Base-by-base conservation (phyloP, 2,888 invertebrate genomes). In the Cryptocheilus praepositus region DNA sequence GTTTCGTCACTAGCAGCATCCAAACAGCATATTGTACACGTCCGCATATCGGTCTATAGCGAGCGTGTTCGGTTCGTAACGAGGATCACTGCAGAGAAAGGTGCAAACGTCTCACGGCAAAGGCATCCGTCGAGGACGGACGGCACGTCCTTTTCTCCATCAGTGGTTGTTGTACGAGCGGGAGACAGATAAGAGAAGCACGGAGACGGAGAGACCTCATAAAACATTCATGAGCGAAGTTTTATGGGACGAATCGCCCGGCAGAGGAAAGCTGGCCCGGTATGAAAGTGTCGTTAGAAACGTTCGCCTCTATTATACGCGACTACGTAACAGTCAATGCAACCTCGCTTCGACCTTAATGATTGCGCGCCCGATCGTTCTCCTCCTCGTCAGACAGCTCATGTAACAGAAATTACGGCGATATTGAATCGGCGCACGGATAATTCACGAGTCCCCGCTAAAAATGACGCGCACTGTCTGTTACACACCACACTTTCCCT, bases 151-250 rank as follows among this genome's bases (percentile, higher is more conserved):
- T 36, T 11, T 36, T 36, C 13, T 11, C 11, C 13, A 5, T 11
- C 16, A 28, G 15, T n/a, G 16, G 43, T 28, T n/a, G 28, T n/a
- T 15, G 28, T 7, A 52, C 13, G 44, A 2, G 44, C 15, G 16
- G 15, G 56, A 28, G 16, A 28, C 15, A 28, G 28, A 36, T 18
- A 18, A 44, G 44, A 16, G 54, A 13, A 54, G 25, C n/a, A 21
- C 54, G 25, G 5, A n/a, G 61, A 58, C 61, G 58, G 53, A 43
- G 72, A 70, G 66, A 54, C 45, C 63, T 77, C 67, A 72, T 72
- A 67, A 80, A 79, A 77, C 68, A 82, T 79, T 79, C 76, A 74
- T 66, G 74, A 76, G 46, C 45, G 63, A 67, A 62, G 60, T 62
- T 58, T 59, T 43, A 64, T 60, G 55, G 45, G 28, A 19, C 61